A percentile compares a stretch with the other conserved stretches of the same genome.
Evolutionary conservation across 2,113 vertebrate genomes (phyloP).

Genomic region (Aepyceros melampus): DNA sequence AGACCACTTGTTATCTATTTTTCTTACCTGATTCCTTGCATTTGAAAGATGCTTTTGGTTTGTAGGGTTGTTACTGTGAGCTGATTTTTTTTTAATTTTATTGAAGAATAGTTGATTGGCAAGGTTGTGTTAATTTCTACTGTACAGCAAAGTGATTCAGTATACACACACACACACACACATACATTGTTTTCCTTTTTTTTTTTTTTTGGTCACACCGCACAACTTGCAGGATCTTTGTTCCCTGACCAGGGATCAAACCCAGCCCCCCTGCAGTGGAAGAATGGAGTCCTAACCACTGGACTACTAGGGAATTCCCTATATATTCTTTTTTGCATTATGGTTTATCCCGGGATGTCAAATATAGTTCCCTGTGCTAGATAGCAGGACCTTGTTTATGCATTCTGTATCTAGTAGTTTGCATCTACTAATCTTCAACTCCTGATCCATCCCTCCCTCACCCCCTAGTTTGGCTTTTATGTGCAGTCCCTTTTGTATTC

Average conservation of each 20-base stretch:
- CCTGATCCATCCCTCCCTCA: not conserved
- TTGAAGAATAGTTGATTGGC: not conserved
- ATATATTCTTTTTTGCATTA: not conserved
- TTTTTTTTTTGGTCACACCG: not conserved
- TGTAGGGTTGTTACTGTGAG: not conserved
- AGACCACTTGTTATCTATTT: not conserved
- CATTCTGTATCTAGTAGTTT: not conserved
- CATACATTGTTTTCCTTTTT: not conserved
- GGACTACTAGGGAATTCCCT: not conserved
- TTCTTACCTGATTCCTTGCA: not conserved
- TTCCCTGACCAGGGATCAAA: not conserved
- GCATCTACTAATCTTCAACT: not conserved
- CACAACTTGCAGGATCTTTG: not conserved
- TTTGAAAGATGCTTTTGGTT: not conserved
- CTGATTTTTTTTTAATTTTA: not conserved
- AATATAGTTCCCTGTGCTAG: not conserved
- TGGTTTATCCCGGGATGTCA: not conserved
- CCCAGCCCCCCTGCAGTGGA: not conserved
- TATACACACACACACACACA: not conserved
- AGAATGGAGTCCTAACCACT: not conserved
- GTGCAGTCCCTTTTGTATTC: not conserved
- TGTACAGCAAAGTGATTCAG: not conserved
- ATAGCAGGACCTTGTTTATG: not conserved
- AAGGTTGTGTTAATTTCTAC: not conserved
- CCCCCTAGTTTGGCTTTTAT: not conserved